A percentile compares a stretch with the other conserved stretches of the same genome.
Evolutionary conservation across 2,797 vertebrate species (phyloP).

Genomic region (Toxotes lorentzi): DNA sequence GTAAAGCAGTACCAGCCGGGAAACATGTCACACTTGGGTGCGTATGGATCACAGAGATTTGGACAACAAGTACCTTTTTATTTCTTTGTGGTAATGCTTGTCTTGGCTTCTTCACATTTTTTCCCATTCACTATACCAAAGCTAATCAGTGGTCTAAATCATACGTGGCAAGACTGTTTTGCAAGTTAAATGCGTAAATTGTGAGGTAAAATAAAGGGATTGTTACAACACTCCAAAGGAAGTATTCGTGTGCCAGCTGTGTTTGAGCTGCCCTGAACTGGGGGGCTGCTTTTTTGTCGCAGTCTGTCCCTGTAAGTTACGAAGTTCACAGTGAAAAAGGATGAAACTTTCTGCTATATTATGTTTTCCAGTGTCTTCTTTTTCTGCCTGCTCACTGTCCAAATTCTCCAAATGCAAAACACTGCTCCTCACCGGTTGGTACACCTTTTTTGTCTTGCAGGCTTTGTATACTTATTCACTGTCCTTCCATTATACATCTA

Average conservation of each 20-base stretch:
- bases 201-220: background rate
- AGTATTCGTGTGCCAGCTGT: background rate
- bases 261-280: constrained; percentile 11
- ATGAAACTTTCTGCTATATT: constrained; percentile 6
- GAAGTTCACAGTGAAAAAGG: constrained; percentile 4
- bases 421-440: constrained; percentile 38
- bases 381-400: background rate
- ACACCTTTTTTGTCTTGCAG: constrained; percentile 31
- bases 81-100: background rate
- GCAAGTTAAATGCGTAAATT: background rate
- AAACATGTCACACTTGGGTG: background rate
- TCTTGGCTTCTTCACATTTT: background rate
- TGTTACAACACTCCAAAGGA: background rate
- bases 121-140: background rate
- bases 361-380: background rate
- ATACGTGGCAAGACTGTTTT: background rate
- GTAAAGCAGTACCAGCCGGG: background rate
- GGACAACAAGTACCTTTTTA: background rate
- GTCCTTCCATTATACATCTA: constrained; percentile 54
- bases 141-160: background rate
- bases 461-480: constrained; percentile 37
- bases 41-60: background rate
- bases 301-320: constrained; percentile 2
- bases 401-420: constrained; percentile 24
- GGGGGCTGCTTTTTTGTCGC: constrained; percentile 19